These are phyloP conservation scores for Tachuris rubrigastra DNA, from an alignment of 2,113 vertebrate species.

Conservation along the genomic window DNA sequence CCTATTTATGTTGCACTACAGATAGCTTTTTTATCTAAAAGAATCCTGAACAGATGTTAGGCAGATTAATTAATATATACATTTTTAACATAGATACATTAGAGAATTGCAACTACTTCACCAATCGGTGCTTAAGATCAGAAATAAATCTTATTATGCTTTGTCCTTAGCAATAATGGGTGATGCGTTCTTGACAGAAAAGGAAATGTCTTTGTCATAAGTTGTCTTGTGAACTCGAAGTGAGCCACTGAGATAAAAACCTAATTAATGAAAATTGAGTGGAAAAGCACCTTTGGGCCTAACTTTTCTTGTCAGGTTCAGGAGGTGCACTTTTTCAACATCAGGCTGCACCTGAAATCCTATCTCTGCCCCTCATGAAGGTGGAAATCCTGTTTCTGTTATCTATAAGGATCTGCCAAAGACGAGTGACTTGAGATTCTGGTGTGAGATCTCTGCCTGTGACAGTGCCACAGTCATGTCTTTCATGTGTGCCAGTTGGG, in stretches of 20 bases:
- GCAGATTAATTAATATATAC: not conserved
- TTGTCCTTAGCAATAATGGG: not conserved
- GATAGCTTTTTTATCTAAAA: not conserved
- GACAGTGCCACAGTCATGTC: accelerated
- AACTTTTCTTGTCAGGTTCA: not conserved
- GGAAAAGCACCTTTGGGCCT: not conserved
- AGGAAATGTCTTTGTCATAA: not conserved
- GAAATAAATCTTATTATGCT: not conserved
- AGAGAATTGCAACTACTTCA: not conserved
- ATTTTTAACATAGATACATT: not conserved
- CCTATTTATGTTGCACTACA: not conserved
- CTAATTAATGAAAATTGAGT: not conserved
- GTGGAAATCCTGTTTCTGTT: not conserved
- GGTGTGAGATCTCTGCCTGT: accelerated
- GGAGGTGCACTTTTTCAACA: not conserved
- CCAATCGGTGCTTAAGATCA: not conserved
- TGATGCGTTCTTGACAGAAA: not conserved
- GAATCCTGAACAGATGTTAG: not conserved
- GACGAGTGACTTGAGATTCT: not conserved
- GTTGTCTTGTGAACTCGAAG: not conserved
- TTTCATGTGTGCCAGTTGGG: not conserved
- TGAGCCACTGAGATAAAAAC: not conserved
- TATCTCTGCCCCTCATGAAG: not conserved
- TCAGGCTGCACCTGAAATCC: accelerated
- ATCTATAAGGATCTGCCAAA: not conserved